phyloP scores from a whole-genome alignment of 2,113 vertebrate genomes.

The Todiramphus saurophagus region DNA sequence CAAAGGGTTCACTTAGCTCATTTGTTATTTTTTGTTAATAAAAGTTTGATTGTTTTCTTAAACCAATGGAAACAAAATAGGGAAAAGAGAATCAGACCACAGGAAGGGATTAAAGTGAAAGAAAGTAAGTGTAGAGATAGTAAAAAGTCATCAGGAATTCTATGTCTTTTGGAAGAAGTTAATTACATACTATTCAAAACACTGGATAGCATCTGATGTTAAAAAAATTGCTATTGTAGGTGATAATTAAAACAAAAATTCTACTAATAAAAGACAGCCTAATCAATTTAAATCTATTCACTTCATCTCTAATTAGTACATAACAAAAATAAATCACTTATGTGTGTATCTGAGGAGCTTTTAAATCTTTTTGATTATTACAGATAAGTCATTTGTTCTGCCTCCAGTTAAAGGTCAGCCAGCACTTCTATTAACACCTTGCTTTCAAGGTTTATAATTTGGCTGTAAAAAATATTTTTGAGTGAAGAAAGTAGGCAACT shows the following conservation, averaged over 20 bases:
- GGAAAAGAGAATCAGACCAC: not conserved
- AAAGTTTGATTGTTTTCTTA: not conserved
- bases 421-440: not conserved
- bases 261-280: not conserved
- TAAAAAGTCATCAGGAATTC: not conserved
- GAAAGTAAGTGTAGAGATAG: not conserved
- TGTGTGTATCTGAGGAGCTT: not conserved
- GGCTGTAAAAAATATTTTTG: not conserved
- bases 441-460: not conserved
- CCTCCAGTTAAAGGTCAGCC: conserved; percentile 14
- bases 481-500: not conserved
- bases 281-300: not conserved
- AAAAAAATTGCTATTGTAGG: not conserved
- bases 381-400: not conserved
- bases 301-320: not conserved
- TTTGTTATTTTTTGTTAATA: not conserved
- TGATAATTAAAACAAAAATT: conserved; percentile 4
- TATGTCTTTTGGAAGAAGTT: not conserved
- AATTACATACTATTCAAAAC: not conserved
- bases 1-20: not conserved
- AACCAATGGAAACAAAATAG: not conserved
- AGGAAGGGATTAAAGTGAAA: not conserved
- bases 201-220: not conserved
- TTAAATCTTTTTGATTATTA: conserved; percentile 11
- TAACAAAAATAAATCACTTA: conserved; percentile 1